Evolutionary conservation across 2,797 vertebrate species (phyloP).

Genomic region (Selene dorsalis): DNA sequence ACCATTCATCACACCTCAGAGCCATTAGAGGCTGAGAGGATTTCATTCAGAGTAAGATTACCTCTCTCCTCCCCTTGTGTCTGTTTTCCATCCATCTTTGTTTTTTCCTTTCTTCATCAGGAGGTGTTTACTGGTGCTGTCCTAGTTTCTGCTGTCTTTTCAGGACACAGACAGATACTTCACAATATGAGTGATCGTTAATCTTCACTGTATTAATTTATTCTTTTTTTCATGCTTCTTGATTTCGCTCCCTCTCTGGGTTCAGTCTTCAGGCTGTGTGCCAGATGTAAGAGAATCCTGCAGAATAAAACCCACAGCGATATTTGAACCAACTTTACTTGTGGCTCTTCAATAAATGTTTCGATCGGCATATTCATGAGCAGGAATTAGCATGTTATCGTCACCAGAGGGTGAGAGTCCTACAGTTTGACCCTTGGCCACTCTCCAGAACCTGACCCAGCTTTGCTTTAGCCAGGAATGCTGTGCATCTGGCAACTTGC

Average conservation of each 20-base stretch:
- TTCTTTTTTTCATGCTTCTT: slow-evolving; percentile 4
- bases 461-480: slow-evolving; percentile 46
- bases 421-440: slow-evolving; percentile 60
- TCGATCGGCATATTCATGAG: slow-evolving; percentile 10
- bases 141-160: slow-evolving; percentile 48
- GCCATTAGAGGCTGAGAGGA: slow-evolving; percentile 50
- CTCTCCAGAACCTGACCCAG: slow-evolving; percentile 57
- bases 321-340: slow-evolving; percentile 4
- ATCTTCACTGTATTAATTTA: slow-evolving; percentile 16
- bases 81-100: slow-evolving; percentile 49
- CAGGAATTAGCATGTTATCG: slow-evolving; percentile 35
- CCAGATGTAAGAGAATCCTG: slow-evolving; percentile 7
- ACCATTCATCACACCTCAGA: slow-evolving; percentile 61
- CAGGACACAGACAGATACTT: slow-evolving; percentile 29
- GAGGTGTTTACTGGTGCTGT: slow-evolving; percentile 39
- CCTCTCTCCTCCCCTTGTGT: slow-evolving; percentile 27
- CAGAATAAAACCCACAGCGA: neutral
- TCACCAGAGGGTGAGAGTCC: slow-evolving; percentile 21
- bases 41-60: slow-evolving; percentile 60
- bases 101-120: slow-evolving; percentile 33
- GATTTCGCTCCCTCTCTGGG: slow-evolving; percentile 12
- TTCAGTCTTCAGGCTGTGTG: neutral
- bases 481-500: slow-evolving; percentile 43
- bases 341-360: slow-evolving; percentile 10
- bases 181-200: neutral